Conservation (phyloP, 1,140 invertebrate genomes). For the Aphelinus certus region DNA sequence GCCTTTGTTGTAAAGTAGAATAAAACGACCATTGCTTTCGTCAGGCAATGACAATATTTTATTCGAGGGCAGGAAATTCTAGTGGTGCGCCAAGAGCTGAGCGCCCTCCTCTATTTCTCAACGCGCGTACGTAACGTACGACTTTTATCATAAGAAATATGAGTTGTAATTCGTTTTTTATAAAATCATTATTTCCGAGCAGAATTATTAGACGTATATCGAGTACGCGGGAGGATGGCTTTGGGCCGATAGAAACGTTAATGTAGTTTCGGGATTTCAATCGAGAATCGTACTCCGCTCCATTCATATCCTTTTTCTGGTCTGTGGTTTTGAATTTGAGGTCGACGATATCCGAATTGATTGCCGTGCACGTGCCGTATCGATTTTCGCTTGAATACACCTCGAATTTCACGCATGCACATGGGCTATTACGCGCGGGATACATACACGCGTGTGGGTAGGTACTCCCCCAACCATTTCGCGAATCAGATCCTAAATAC, state of each 20-base stretch:
- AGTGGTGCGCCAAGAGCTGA: neutral
- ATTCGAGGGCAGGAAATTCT: neutral
- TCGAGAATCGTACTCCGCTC: conserved; percentile 2
- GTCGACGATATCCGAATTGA: neutral
- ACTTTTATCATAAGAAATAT: neutral
- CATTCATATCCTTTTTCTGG: neutral
- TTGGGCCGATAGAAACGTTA: neutral
- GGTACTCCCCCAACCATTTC: too few species aligned
- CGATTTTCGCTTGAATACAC: conserved; percentile 18
- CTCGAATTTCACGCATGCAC: conserved; percentile 21
- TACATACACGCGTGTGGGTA: neutral
- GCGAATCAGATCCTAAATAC: too few species aligned
- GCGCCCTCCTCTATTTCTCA: too few species aligned
- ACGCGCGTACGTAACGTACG: neutral
- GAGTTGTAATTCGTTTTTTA: conserved; percentile 10
- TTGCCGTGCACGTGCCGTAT: conserved; percentile 4
- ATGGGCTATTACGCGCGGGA: conserved; percentile 7
- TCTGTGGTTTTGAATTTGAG: conserved; percentile 17
- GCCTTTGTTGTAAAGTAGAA: conserved; percentile 9
- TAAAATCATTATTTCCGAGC: neutral
- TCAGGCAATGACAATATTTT: conserved; percentile 23
- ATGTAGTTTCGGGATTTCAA: neutral
- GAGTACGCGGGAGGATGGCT: too few species aligned
- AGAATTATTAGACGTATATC: too few species aligned
- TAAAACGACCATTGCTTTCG: conserved; percentile 1